phyloP scores from a whole-genome alignment of 2,888 invertebrate genomes.

The Hedya salicella region DNA sequence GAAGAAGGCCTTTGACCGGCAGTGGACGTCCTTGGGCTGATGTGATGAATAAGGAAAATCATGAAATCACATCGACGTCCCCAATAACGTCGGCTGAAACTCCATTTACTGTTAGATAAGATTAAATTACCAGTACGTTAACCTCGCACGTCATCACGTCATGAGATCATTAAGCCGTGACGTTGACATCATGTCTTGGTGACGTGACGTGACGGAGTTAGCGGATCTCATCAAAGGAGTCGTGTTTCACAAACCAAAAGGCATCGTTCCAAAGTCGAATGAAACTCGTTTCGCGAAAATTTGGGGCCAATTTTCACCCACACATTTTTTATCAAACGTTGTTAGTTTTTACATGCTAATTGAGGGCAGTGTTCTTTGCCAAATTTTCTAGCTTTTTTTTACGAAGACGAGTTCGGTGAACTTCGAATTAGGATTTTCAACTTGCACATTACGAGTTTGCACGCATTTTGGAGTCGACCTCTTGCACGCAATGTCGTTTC shows the following conservation, averaged over 20 bases:
- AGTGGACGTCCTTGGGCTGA: too few relatives aligned
- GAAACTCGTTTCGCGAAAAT: slow-evolving; percentile 36
- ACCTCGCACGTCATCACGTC: slow-evolving; percentile 29
- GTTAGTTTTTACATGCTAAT: slow-evolving; percentile 67
- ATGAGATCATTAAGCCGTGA: slow-evolving; percentile 32
- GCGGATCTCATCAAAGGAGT: slow-evolving; percentile 14
- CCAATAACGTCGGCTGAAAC: slow-evolving; percentile 19
- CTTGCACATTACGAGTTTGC: slow-evolving; percentile 46
- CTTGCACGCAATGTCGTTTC: slow-evolving; percentile 42
- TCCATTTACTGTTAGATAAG: slow-evolving; percentile 39
- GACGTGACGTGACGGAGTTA: slow-evolving; percentile 16
- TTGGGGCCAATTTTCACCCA: slow-evolving; percentile 31
- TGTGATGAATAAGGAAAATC: slow-evolving; percentile 16
- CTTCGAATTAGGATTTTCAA: slow-evolving; percentile 66
- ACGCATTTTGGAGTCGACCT: slow-evolving; percentile 34
- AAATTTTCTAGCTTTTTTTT: slow-evolving; percentile 67
- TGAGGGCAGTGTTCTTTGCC: slow-evolving; percentile 69
- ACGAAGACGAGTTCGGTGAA: slow-evolving; percentile 66
- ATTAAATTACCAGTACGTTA: slow-evolving; percentile 40
- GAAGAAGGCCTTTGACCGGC: too few relatives aligned
- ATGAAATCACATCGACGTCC: slow-evolving; percentile 22
- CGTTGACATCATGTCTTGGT: slow-evolving; percentile 26
- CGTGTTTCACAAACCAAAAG: slow-evolving; percentile 13
- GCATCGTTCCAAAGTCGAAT: slow-evolving; percentile 1
- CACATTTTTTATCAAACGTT: slow-evolving; percentile 36